Evolutionary conservation across 2,797 vertebrate species (phyloP), one percentile per base, ranked within the genome.

Genomic region (Tamandua tetradactyla): DNA sequence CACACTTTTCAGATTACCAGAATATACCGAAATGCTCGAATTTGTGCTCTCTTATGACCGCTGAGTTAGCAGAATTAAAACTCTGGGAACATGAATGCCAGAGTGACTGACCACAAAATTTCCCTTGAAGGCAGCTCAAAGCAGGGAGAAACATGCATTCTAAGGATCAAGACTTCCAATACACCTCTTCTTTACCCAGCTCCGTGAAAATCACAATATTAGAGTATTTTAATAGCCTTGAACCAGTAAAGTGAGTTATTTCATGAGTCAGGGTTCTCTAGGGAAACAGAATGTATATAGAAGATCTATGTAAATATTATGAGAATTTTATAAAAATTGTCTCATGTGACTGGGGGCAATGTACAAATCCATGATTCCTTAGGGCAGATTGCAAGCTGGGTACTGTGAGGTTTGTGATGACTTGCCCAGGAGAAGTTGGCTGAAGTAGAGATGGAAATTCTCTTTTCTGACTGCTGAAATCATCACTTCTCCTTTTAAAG

Each of bases 51-150:
- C 13, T 75, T 55, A 83, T 40, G 61, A 87, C 37, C 30, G 68
- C 47, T n/a, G n/a, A 84, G 55, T 92, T 93, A 80, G 55, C 61
- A 35, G 84, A 89, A 85, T 83, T 92, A 92, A 92, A 89, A 49
- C 68, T 81, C 42, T n/a, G 4, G 47, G 49, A 78, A 85, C 52
- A 12, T 61, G 89, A 92, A 66, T 61, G 42, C 23, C 47, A 37
- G 40, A 5, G 27, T 84, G 87, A 76, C 10, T 35, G 27, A 76
- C 20, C 82, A 35, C 30, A 74, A 68, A 23, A 6, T 79, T 71
- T 87, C n/a, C 74, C 47, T 61, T 14, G 82, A 94, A 47, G 87
- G 30, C 35, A 88, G 75, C 13, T 85, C 87, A 62, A 22, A 68
- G 13, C 14, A 79, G 83, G 14, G 71, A 12, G 13, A 32, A 52